Percentiles rank a stretch among this genome's conserved stretches.
Evolutionary conservation across 1,140 invertebrate genomes (phyloP).

Genomic region (Drosophila sturtevanti): DNA sequence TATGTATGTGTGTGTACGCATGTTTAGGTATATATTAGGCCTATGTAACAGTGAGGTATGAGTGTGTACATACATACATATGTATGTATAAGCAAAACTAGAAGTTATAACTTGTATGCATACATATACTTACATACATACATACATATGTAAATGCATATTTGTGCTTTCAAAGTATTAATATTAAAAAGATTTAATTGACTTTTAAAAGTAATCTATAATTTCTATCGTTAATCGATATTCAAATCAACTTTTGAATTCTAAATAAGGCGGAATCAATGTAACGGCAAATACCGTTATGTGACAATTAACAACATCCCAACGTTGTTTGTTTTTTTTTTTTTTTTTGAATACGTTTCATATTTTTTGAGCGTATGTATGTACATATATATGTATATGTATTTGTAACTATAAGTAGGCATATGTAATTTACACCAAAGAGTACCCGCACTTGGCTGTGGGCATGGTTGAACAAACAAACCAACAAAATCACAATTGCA

Average conservation of each 20-base stretch:
- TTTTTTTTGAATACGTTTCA: too few species aligned
- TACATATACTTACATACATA: not conserved
- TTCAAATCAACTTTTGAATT: not conserved
- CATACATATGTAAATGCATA: slow-evolving; percentile 30
- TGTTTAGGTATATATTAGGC: slow-evolving; percentile 25
- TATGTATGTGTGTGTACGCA: slow-evolving; percentile 34
- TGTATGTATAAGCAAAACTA: not conserved
- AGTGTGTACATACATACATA: slow-evolving; percentile 20
- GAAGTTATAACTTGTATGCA: slow-evolving; percentile 13
- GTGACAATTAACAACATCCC: too few species aligned
- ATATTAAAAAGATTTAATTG: not conserved
- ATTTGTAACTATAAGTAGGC: too few species aligned
- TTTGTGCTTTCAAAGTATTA: slow-evolving; percentile 36
- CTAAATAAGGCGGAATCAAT: not conserved
- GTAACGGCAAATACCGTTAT: not conserved
- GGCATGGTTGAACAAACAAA: too few species aligned
- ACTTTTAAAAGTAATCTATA: not conserved
- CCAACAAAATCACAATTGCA: too few species aligned
- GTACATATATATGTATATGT: too few species aligned
- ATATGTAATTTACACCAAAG: too few species aligned
- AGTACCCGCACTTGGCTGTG: too few species aligned
- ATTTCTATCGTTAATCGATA: slow-evolving; percentile 3
- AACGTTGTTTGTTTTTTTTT: too few species aligned
- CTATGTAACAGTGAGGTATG: not conserved
- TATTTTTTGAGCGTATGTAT: too few species aligned